Base-by-base conservation (phyloP, 35 echinoderm and acorn worm species). In the Ophiothrix spiculata region DNA sequence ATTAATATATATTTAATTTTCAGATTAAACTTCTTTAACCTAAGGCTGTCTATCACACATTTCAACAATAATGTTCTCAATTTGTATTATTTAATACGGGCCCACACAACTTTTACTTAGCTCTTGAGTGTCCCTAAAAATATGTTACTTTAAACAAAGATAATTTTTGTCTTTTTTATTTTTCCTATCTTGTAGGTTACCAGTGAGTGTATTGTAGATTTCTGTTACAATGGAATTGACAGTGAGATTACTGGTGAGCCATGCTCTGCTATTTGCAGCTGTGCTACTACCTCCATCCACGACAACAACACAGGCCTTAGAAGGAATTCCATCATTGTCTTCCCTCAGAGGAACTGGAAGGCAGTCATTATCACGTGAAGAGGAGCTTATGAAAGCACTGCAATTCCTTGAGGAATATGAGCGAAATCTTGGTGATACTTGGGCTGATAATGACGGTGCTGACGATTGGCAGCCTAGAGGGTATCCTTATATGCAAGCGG, bases 161-260 rank as follows among this genome's bases (percentile, higher is more conserved):
- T n/a, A n/a, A n/a, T n/a, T n/a, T n/a, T n/a, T n/a, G n/a, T n/a
- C n/a, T n/a, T n/a, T n/a, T n/a, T n/a, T n/a, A n/a, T n/a, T n/a
- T n/a, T n/a, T n/a, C n/a, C n/a, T n/a, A n/a, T n/a, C n/a, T n/a
- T n/a, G n/a, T n/a, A 69, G 60, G 60, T 69, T 25, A 6, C 60
- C 25, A 25, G 60, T 69, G 60, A 28, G 16, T 69, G 29, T 12
- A 69, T 69, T 69, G 60, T 69, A 69, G 60, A 69, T 25, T 69
- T 69, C 60, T n/a, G 29, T 69, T n/a, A 69, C 25, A n/a, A n/a
- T 69, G 60, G 60, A 69, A 69, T 69, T 69, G 60, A 69, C 60
- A 28, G 29, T 69, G 60, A 15, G 60, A 28, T 28, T 69, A 69
- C 60, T 69, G 60, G 60, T 69, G 16, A 12, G 25, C 23, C 60